A percentile compares a stretch with the other conserved stretches of the same genome.
Conservation (phyloP, 2,888 invertebrate species). For the Andricus curvator region DNA sequence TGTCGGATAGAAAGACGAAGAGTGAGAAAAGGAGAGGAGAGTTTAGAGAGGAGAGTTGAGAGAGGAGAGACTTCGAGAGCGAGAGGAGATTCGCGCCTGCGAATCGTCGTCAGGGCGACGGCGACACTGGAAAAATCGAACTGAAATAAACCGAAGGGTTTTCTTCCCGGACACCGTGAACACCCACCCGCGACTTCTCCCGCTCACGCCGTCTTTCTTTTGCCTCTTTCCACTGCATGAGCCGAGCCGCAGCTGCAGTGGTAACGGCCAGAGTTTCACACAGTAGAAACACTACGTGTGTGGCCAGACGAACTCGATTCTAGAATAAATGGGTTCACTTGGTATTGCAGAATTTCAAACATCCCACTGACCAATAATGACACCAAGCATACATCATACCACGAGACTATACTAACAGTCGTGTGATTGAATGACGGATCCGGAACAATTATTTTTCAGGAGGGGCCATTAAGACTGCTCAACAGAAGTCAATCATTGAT, state of each 20-base stretch:
- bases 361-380: too few relatives aligned
- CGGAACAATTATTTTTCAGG: too few relatives aligned
- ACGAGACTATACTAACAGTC: too few relatives aligned
- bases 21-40: constrained; percentile 51
- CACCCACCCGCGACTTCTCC: constrained; percentile 39
- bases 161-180: constrained; percentile 65
- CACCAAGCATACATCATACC: too few relatives aligned
- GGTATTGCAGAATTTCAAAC: neutral
- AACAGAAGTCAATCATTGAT: too few relatives aligned
- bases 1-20: constrained; percentile 55
- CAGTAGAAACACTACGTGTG: constrained; percentile 14
- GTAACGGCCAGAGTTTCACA: neutral
- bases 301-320: neutral
- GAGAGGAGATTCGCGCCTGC: constrained; percentile 74
- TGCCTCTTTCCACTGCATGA: neutral
- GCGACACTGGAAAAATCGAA: constrained; percentile 78
- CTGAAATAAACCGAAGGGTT: constrained; percentile 77
- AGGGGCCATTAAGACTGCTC: too few relatives aligned
- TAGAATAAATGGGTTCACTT: neutral
- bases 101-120: constrained; percentile 77
- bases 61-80: constrained; percentile 58
- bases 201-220: constrained; percentile 48
- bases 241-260: neutral
- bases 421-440: too few relatives aligned
- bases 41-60: constrained; percentile 51